phyloP scores from a whole-genome alignment of 37 sponge, comb jelly and placozoan genomes.

The Beroe forskalii region DNA sequence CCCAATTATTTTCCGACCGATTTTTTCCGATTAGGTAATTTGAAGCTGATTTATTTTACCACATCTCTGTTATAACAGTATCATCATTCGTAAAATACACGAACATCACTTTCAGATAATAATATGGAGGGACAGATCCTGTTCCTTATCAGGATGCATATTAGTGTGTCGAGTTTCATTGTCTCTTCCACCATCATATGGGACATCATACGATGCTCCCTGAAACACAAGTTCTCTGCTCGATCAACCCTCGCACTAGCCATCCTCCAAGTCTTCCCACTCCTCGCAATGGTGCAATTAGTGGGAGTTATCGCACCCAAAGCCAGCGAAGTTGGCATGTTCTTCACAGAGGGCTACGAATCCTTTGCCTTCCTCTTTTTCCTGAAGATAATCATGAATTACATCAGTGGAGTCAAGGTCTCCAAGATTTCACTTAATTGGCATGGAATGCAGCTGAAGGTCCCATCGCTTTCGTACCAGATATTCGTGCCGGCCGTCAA shows the following conservation, averaged over 20 bases:
- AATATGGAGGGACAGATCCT: too few relatives aligned
- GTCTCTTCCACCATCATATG: background rate
- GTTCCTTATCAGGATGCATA: too few relatives aligned
- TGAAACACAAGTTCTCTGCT: background rate
- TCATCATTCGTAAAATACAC: too few relatives aligned
- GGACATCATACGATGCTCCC: background rate
- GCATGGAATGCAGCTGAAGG: background rate
- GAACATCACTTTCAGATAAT: too few relatives aligned
- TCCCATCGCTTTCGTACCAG: background rate
- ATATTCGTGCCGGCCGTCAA: background rate
- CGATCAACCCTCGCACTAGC: background rate
- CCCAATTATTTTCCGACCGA: too few relatives aligned
- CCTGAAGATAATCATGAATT: background rate
- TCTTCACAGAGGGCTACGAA: background rate
- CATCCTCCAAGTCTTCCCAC: conserved; percentile 10
- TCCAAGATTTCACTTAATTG: background rate
- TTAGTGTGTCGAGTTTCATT: too few relatives aligned
- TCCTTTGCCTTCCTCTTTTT: conserved; percentile 6
- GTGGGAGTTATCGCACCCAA: background rate
- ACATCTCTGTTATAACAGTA: too few relatives aligned
- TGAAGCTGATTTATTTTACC: too few relatives aligned
- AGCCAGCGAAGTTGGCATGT: background rate
- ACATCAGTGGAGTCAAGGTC: conserved; percentile 6
- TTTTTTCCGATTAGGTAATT: too few relatives aligned
- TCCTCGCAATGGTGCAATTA: background rate